Conservation (phyloP, 2,888 invertebrate genomes). For the Pyrocoelia pectoralis region DNA sequence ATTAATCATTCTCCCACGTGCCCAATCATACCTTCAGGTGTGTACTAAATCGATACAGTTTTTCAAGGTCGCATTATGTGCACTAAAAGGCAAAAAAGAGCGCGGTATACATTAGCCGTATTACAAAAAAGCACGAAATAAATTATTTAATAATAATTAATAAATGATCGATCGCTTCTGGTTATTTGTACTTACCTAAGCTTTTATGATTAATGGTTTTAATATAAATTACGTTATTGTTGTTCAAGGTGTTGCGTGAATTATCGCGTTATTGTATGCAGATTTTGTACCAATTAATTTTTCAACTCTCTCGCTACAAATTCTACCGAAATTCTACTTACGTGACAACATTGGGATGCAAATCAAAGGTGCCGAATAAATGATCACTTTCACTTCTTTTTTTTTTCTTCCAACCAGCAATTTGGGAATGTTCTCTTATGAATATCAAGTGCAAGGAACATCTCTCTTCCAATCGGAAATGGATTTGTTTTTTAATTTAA, state of each 20-base stretch:
- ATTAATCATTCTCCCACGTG: conserved; percentile 38
- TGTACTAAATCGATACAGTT: conserved; percentile 26
- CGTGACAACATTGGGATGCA: too few relatives aligned
- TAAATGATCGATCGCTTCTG: conserved; percentile 1
- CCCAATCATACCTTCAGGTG: conserved; percentile 29
- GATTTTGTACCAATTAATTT: background rate
- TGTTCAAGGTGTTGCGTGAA: background rate
- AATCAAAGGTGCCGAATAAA: too few relatives aligned
- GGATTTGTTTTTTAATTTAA: too few relatives aligned
- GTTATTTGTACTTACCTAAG: background rate
- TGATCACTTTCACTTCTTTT: too few relatives aligned
- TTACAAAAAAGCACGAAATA: background rate
- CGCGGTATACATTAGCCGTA: background rate
- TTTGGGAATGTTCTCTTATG: too few relatives aligned
- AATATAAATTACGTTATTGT: conserved; percentile 1
- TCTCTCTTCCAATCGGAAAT: too few relatives aligned
- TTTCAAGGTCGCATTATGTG: conserved; percentile 25
- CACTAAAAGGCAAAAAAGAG: background rate
- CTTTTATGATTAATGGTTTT: background rate
- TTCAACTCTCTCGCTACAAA: too few relatives aligned
- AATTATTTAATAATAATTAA: background rate
- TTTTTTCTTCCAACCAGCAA: too few relatives aligned
- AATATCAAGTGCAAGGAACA: too few relatives aligned
- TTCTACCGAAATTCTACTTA: too few relatives aligned
- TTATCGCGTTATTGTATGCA: background rate